phyloP scores from a whole-genome alignment of 2,797 vertebrate species.

The Phoxinus dragarum region DNA sequence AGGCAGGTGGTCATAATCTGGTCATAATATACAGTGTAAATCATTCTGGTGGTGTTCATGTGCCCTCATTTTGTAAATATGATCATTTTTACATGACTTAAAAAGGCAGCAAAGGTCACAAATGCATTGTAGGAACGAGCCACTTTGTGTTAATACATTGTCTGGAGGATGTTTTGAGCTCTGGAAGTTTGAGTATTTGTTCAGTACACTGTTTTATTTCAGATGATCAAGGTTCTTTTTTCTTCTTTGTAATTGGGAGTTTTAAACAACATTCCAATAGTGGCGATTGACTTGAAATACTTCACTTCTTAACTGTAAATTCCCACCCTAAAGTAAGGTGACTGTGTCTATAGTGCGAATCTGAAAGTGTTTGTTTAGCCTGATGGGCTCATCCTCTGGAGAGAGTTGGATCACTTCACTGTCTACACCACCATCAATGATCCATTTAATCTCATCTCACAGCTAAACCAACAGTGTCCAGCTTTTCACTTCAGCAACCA shows the following conservation, averaged over 20 bases:
- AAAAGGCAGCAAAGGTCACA: not conserved
- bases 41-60: no score
- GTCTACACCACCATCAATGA: slow-evolving; percentile 92
- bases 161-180: not conserved
- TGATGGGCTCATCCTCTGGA: slow-evolving; percentile 84
- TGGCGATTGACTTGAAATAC: not conserved
- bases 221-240: not conserved
- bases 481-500: slow-evolving; percentile 68
- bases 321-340: slow-evolving; percentile 48
- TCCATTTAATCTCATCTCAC: slow-evolving; percentile 90
- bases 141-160: not conserved
- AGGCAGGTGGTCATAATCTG: no score
- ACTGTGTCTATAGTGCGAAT: slow-evolving; percentile 69
- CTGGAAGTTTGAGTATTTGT: not conserved
- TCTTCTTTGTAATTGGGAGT: not conserved
- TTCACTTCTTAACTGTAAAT: slow-evolving; percentile 1
- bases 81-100: not conserved
- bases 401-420: slow-evolving; percentile 81
- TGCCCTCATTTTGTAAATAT: not conserved
- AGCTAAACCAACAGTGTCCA: slow-evolving; percentile 79
- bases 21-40: no score
- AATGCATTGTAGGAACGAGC: not conserved
- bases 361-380: slow-evolving; percentile 87
- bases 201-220: not conserved
- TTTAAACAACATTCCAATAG: not conserved